phyloP scores from a whole-genome alignment of 1,140 invertebrate species.

The Pogonomyrmex barbatus region DNA sequence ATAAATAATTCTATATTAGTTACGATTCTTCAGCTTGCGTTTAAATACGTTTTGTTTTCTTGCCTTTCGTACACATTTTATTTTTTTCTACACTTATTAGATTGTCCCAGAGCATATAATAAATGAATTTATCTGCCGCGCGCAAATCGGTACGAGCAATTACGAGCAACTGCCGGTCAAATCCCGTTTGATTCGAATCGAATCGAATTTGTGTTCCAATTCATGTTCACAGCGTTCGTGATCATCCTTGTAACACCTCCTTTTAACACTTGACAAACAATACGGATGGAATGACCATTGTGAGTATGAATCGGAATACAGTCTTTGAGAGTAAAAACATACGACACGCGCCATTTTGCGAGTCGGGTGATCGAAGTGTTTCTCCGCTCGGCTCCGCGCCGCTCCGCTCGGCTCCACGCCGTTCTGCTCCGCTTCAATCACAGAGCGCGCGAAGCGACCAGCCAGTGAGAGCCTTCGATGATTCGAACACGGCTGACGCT shows the following conservation, averaged over 20 bases:
- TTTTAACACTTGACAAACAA: no score
- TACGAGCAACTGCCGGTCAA: not conserved
- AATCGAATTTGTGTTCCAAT: no score
- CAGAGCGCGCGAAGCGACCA: not conserved
- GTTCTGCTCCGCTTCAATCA: not conserved
- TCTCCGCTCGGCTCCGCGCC: not conserved
- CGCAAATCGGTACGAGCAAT: not conserved
- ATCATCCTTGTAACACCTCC: no score
- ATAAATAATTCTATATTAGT: not conserved
- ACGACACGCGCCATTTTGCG: constrained; percentile 35
- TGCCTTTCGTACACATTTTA: no score
- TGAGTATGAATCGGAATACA: no score
- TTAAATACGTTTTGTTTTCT: no score
- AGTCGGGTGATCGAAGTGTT: constrained; percentile 39
- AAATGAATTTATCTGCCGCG: not conserved
- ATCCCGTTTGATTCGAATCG: no score
- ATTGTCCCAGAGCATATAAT: not conserved
- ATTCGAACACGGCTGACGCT: not conserved
- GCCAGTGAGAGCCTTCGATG: not conserved
- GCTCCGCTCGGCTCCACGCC: not conserved
- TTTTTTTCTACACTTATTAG: not conserved
- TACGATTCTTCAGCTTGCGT: no score
- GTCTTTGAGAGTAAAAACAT: not conserved
- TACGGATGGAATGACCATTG: no score
- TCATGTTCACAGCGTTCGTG: no score